Percentiles rank a stretch among this genome's conserved stretches.
phyloP scores from a whole-genome alignment of 2,113 vertebrate genomes.

The Lasiurus cinereus region DNA sequence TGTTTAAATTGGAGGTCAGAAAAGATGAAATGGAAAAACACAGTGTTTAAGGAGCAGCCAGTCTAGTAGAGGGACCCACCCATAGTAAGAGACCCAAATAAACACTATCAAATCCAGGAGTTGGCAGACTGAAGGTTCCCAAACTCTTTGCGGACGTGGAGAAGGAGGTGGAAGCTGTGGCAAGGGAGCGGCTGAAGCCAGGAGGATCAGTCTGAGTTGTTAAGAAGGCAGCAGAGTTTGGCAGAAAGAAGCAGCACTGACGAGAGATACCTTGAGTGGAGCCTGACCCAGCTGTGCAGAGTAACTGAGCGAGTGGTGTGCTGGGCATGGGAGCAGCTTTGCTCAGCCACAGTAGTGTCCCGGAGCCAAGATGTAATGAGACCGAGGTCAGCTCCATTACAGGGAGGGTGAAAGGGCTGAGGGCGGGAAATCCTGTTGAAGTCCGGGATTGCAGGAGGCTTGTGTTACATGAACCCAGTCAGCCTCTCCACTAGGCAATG shows the following conservation, averaged over 20 bases:
- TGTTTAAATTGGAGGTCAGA: constrained; percentile 23
- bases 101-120: not conserved
- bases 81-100: not conserved
- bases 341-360: not conserved
- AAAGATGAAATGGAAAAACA: constrained; percentile 36
- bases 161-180: not conserved
- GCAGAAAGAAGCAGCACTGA: not conserved
- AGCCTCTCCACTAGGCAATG: not conserved
- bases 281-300: not conserved
- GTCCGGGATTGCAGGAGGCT: constrained; percentile 51
- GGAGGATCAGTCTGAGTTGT: not conserved
- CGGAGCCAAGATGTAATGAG: constrained; percentile 68
- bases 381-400: constrained; percentile 52
- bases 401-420: constrained; percentile 29
- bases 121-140: not conserved
- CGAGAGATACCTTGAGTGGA: not conserved
- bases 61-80: not conserved
- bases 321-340: not conserved
- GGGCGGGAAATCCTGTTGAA: constrained; percentile 58
- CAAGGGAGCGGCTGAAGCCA: not conserved
- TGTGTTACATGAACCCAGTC: constrained; percentile 53
- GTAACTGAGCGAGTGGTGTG: not conserved
- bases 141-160: not conserved
- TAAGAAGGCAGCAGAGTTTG: not conserved
- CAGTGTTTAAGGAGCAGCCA: constrained; percentile 15